These are phyloP conservation scores for Casuarius casuarius DNA, from an alignment of 2,113 vertebrate genomes.

Conservation along the genomic window DNA sequence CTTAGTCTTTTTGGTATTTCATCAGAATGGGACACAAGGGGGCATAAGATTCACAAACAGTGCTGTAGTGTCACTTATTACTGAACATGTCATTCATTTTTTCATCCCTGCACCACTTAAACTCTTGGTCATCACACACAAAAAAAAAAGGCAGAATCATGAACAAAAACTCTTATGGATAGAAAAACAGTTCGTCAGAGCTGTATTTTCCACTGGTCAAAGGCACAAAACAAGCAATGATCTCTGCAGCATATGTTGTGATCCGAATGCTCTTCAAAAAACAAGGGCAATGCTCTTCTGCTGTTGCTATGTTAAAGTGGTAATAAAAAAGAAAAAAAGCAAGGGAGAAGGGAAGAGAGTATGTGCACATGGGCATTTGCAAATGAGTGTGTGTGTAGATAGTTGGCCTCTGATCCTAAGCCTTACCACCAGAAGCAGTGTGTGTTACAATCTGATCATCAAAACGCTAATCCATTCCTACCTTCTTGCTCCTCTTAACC, in stretches of 20 bases:
- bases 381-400: background rate
- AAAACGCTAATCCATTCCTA: background rate
- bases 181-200: background rate
- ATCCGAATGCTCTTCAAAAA: background rate
- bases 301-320: background rate
- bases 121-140: background rate
- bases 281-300: background rate
- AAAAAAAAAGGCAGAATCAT: background rate
- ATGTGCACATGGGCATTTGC: rapidly evolving
- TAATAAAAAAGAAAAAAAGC: background rate
- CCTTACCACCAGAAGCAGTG: rapidly evolving
- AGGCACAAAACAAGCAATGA: background rate
- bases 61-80: background rate
- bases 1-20: background rate
- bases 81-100: background rate
- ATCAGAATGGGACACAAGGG: background rate
- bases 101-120: background rate
- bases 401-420: background rate
- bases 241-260: too few species aligned
- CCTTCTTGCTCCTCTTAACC: background rate
- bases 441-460: background rate
- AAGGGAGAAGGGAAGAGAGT: background rate
- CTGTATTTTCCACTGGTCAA: background rate
- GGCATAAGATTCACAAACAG: background rate
- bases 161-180: background rate